Evolutionary conservation across 2,797 vertebrate species (phyloP).

Genomic region (Alfaro cultratus): DNA sequence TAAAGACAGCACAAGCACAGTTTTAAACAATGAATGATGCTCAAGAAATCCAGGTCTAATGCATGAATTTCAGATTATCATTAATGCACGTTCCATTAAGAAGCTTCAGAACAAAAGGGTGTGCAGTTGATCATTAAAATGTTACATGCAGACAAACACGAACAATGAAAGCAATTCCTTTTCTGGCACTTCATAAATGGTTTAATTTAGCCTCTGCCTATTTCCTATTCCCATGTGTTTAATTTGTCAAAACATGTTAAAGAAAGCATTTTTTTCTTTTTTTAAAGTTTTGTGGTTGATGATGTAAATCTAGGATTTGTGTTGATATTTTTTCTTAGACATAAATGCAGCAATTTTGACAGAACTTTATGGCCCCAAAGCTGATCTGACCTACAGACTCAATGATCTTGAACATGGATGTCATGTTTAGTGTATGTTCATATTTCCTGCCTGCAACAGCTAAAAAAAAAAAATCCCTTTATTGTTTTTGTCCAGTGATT

Average conservation of each 20-base stretch:
- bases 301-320: constrained; percentile 65
- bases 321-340: constrained; percentile 66
- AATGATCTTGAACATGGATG: neutral
- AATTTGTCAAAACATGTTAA: constrained; percentile 41
- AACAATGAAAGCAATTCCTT: constrained; percentile 44
- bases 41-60: constrained; percentile 24
- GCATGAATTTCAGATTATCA: constrained; percentile 64
- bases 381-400: constrained; percentile 40
- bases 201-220: constrained; percentile 25
- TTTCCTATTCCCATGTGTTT: constrained; percentile 57
- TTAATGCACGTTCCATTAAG: constrained; percentile 63
- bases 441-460: constrained; percentile 37
- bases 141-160: constrained; percentile 22
- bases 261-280: constrained; percentile 10
- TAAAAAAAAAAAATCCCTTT: constrained; percentile 9
- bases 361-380: constrained; percentile 29
- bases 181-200: constrained; percentile 46
- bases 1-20: constrained; percentile 26
- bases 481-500: constrained; percentile 43
- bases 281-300: constrained; percentile 51
- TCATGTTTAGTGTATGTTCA: constrained; percentile 25
- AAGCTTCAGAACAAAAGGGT: constrained; percentile 33
- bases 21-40: constrained; percentile 31
- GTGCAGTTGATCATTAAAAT: constrained; percentile 30
- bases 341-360: constrained; percentile 61